Evolutionary conservation across 2,797 vertebrate species (phyloP).

Genomic region (Darevskia mixta): DNA sequence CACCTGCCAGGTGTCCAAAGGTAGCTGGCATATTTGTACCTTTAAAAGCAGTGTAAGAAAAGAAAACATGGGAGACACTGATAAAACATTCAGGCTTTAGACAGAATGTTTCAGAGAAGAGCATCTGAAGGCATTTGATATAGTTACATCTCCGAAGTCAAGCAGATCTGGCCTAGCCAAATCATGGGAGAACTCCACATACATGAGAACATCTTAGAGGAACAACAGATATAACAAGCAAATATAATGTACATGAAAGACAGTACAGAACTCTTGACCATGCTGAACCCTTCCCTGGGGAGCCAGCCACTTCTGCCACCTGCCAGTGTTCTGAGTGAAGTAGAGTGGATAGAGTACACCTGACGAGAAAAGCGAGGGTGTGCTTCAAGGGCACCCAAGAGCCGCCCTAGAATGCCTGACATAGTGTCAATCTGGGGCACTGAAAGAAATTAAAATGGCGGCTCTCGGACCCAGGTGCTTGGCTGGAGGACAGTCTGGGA

Average conservation of each 20-base stretch:
- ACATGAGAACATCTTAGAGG: neutral
- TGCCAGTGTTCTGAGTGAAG: neutral
- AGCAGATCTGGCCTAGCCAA: neutral
- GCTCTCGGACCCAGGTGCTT: neutral
- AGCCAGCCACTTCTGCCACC: neutral
- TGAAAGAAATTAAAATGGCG: neutral
- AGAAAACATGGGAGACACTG: neutral
- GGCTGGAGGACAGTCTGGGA: neutral
- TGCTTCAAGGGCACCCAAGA: neutral
- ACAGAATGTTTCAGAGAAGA: neutral
- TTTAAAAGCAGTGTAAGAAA: conserved; percentile 68
- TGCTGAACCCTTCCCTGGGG: neutral
- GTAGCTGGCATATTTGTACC: conserved; percentile 96
- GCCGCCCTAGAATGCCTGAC: neutral
- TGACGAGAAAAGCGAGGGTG: neutral
- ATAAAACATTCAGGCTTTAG: neutral
- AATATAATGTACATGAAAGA: neutral
- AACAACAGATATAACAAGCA: neutral
- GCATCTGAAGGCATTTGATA: neutral
- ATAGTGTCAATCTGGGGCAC: neutral
- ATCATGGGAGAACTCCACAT: neutral
- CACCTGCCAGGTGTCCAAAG: conserved; percentile 92
- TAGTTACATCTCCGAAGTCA: neutral
- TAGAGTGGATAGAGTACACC: too few species aligned
- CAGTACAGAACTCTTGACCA: neutral